Percentiles rank a stretch among this genome's conserved stretches.
These are phyloP conservation scores for Littorina saxatilis DNA, from an alignment of 1,140 invertebrate species.

Conservation along the genomic window DNA sequence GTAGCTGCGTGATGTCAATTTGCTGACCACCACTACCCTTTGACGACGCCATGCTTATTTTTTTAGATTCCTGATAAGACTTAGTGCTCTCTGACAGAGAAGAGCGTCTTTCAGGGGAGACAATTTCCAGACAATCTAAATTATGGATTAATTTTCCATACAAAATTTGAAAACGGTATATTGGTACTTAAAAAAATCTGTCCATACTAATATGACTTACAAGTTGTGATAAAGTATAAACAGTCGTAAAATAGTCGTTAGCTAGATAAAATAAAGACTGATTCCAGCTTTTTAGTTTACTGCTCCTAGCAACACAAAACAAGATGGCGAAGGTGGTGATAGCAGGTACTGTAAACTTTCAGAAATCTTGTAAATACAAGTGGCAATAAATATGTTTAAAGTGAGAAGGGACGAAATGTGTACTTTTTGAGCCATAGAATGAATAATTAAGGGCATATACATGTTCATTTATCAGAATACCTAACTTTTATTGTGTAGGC, in stretches of 20 bases:
- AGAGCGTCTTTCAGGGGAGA: too few species aligned
- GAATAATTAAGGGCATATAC: background rate
- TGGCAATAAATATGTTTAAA: background rate
- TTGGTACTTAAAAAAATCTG: too few species aligned
- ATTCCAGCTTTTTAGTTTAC: too few species aligned
- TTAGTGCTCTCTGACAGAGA: background rate
- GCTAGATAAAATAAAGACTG: too few species aligned
- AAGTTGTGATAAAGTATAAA: too few species aligned
- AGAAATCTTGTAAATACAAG: background rate
- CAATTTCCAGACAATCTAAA: background rate
- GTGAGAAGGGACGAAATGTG: background rate
- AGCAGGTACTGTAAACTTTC: constrained; percentile 54
- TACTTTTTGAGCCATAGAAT: background rate
- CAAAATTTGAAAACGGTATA: too few species aligned
- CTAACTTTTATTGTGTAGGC: too few species aligned
- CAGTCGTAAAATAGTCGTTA: too few species aligned
- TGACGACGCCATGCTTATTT: constrained; percentile 31
- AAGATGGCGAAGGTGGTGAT: constrained; percentile 72
- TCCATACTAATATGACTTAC: too few species aligned
- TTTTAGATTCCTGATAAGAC: background rate
- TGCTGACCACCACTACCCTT: constrained; percentile 46
- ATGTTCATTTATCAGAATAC: background rate
- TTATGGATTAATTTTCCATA: constrained; percentile 4
- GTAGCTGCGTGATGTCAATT: constrained; percentile 86
- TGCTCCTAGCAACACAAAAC: constrained; percentile 48